phyloP scores from a whole-genome alignment of 2,113 vertebrate genomes.

The Sinocyclocheilus anshuiensis region DNA sequence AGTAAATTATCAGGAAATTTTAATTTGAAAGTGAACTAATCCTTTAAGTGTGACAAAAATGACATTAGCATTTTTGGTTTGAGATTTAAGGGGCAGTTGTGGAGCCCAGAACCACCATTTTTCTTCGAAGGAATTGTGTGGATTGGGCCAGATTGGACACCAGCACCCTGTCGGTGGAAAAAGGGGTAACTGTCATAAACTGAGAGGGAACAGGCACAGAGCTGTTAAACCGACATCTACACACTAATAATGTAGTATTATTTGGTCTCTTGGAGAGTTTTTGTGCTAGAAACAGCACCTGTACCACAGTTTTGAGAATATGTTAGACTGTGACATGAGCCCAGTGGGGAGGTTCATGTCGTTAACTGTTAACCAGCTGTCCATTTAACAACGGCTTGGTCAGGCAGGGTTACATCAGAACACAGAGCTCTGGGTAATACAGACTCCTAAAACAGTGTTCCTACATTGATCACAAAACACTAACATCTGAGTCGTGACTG shows the following conservation, averaged over 20 bases:
- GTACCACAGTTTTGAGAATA: slow-evolving; percentile 58
- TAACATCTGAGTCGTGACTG: neutral
- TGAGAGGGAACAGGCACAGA: slow-evolving; percentile 39
- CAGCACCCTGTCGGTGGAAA: neutral
- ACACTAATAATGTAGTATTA: slow-evolving; percentile 63
- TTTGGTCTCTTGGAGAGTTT: slow-evolving; percentile 61
- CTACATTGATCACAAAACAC: slow-evolving; percentile 25
- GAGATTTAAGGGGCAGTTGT: neutral
- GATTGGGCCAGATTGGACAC: neutral
- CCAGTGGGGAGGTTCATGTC: slow-evolving; percentile 57
- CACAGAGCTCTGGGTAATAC: slow-evolving; percentile 48
- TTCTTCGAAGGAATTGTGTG: neutral
- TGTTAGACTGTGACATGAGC: slow-evolving; percentile 48
- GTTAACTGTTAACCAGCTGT: slow-evolving; percentile 52
- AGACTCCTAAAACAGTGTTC: slow-evolving; percentile 40
- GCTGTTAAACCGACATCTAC: slow-evolving; percentile 62
- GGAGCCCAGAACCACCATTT: neutral
- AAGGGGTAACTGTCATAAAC: slow-evolving; percentile 56
- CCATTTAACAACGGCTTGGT: slow-evolving; percentile 42
- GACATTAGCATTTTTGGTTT: neutral
- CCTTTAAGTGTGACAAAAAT: neutral
- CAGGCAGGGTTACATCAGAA: slow-evolving; percentile 47
- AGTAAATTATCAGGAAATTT: no score
- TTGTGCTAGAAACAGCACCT: slow-evolving; percentile 56
- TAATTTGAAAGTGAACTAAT: no score